Percentiles rank a stretch among this genome's conserved stretches.
Evolutionary conservation across 2,797 vertebrate species (phyloP).

Genomic region (Monodelphis domestica): DNA sequence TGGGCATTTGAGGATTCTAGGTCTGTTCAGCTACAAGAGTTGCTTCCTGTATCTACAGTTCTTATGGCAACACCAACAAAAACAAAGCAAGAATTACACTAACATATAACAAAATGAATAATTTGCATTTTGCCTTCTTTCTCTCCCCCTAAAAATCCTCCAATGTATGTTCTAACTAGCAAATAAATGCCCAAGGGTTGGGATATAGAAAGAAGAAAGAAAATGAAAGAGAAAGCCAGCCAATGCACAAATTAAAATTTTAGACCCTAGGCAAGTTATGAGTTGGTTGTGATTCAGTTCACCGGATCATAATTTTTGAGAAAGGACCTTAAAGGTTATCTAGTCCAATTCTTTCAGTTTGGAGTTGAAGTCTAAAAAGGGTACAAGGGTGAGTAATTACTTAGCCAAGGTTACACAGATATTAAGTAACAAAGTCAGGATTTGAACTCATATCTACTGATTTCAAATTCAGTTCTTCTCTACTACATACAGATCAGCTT

Average conservation of each 20-base stretch:
- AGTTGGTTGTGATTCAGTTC: not conserved
- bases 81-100: not conserved
- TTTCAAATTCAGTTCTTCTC: not conserved
- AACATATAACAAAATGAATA: not conserved
- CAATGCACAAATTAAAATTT: not conserved
- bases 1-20: not conserved
- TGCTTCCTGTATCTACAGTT: too few relatives aligned
- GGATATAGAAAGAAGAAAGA: not conserved
- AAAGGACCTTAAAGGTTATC: not conserved
- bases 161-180: not conserved
- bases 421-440: not conserved
- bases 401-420: not conserved
- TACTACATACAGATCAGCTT: not conserved
- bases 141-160: not conserved
- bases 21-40: not conserved
- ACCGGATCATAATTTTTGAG: not conserved
- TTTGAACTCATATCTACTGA: not conserved
- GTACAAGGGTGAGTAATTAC: not conserved
- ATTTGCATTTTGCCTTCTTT: not conserved
- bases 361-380: not conserved
- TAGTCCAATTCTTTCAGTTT: not conserved
- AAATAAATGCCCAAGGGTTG: not conserved
- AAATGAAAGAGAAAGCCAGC: not conserved
- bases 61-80: not conserved
- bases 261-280: not conserved